These are phyloP conservation scores for Aplocera efformata DNA, from an alignment of 2,888 invertebrate genomes.

Conservation along the genomic window DNA sequence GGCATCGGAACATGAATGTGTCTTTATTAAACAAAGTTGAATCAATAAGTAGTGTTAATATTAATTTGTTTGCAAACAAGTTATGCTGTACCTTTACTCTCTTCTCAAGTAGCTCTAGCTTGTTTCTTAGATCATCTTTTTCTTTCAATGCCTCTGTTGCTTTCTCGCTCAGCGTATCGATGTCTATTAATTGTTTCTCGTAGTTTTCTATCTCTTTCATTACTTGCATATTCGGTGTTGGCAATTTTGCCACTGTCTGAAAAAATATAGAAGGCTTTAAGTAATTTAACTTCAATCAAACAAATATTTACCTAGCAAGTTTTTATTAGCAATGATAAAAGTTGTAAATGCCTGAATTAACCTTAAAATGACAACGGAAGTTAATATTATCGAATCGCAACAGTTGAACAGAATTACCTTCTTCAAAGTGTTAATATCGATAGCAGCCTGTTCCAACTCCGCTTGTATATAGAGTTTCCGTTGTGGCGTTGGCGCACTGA, in stretches of 20 bases:
- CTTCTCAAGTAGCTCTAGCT: slow-evolving; percentile 85
- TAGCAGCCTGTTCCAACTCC: slow-evolving; percentile 90
- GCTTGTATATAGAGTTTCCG: slow-evolving; percentile 91
- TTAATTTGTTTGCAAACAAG: too few species aligned
- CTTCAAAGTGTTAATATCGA: slow-evolving; percentile 82
- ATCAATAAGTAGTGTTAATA: too few species aligned
- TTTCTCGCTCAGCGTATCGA: slow-evolving; percentile 86
- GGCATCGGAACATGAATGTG: too few species aligned
- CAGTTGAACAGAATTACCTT: slow-evolving; percentile 78
- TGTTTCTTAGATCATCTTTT: slow-evolving; percentile 82
- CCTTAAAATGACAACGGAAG: too few species aligned
- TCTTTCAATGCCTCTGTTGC: slow-evolving; percentile 86
- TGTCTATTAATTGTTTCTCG: slow-evolving; percentile 88
- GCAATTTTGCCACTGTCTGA: slow-evolving; percentile 83
- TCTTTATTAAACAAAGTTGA: too few species aligned
- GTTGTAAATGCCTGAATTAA: too few species aligned
- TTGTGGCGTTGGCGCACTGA: slow-evolving; percentile 87
- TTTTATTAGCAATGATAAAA: too few species aligned
- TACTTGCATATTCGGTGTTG: slow-evolving; percentile 82
- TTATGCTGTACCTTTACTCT: slow-evolving; percentile 82
- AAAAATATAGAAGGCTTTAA: slow-evolving; percentile 27
- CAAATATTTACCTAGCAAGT: too few species aligned
- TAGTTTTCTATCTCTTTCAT: slow-evolving; percentile 87
- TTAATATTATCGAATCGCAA: too few species aligned
- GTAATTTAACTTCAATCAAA: too few species aligned